Conservation (phyloP, 2,888 invertebrate genomes). For the Conchocele bisecta region DNA sequence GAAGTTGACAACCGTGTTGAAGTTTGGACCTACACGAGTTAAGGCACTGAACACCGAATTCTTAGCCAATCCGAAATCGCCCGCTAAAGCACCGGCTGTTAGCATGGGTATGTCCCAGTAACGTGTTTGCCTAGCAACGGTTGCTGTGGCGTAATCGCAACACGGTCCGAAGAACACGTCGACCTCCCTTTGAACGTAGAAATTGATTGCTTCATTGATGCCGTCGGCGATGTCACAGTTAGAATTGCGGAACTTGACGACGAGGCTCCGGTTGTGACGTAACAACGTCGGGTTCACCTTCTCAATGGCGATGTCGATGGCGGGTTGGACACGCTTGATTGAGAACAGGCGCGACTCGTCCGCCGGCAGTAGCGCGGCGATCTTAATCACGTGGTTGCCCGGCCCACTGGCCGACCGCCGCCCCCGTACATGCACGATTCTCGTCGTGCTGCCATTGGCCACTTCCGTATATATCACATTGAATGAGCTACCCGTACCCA, state of each 20-base stretch:
- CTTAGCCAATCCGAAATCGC: constrained; percentile 74
- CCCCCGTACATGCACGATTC: too few relatives aligned
- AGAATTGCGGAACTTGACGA: constrained; percentile 56
- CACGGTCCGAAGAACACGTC: constrained; percentile 79
- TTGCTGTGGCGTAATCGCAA: constrained; percentile 89
- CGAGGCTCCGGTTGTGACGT: constrained; percentile 26
- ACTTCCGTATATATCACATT: too few relatives aligned
- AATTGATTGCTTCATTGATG: constrained; percentile 77
- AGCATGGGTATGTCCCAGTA: constrained; percentile 94
- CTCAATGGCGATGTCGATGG: constrained; percentile 77
- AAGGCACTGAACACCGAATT: constrained; percentile 88
- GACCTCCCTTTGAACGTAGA: constrained; percentile 70
- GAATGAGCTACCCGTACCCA: too few relatives aligned
- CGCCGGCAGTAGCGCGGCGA: constrained; percentile 69
- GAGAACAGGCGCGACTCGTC: constrained; percentile 67
- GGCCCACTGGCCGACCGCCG: too few relatives aligned
- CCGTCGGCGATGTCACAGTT: constrained; percentile 74
- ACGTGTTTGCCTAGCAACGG: constrained; percentile 89
- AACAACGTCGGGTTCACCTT: constrained; percentile 52
- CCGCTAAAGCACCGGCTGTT: constrained; percentile 84
- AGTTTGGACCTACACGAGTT: constrained; percentile 84
- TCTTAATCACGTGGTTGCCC: too few relatives aligned
- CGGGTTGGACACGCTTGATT: constrained; percentile 74
- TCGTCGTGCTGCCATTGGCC: too few relatives aligned
- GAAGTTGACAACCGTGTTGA: constrained; percentile 65